Evolutionary conservation across 2,797 vertebrate species (phyloP).

Genomic region (Sebastes hopkinsi): DNA sequence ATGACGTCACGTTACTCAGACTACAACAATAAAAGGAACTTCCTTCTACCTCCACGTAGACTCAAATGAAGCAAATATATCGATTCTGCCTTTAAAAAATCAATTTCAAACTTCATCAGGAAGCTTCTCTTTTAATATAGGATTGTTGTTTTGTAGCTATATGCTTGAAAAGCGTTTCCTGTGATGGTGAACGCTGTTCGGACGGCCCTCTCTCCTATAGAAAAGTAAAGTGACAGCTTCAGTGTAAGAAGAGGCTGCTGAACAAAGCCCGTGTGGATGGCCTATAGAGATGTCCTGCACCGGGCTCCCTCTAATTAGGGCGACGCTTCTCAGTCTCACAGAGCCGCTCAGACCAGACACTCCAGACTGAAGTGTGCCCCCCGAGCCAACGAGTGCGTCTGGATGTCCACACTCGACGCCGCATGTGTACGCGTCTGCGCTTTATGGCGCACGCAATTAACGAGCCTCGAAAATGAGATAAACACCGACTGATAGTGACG

Average conservation of each 20-base stretch:
- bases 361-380: slow-evolving; percentile 80
- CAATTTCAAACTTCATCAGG: background rate
- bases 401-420: slow-evolving; percentile 54
- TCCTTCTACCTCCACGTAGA: too few species aligned
- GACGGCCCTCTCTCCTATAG: slow-evolving; percentile 63
- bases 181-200: slow-evolving; percentile 49
- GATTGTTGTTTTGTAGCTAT: slow-evolving; percentile 8
- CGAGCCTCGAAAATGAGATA: slow-evolving; percentile 75
- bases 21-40: too few species aligned
- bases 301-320: slow-evolving; percentile 79
- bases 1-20: too few species aligned
- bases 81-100: too few species aligned
- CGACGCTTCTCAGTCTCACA: slow-evolving; percentile 68
- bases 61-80: too few species aligned
- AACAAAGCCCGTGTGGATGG: slow-evolving; percentile 76
- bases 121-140: background rate
- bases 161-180: slow-evolving; percentile 36
- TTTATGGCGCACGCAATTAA: slow-evolving; percentile 66
- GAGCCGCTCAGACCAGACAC: slow-evolving; percentile 73
- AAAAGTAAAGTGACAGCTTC: slow-evolving; percentile 79
- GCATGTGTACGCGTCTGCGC: slow-evolving; percentile 37
- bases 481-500: slow-evolving; percentile 69
- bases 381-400: slow-evolving; percentile 58
- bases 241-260: slow-evolving; percentile 63
- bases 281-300: slow-evolving; percentile 75